A percentile compares a stretch with the other conserved stretches of the same genome.
These are phyloP conservation scores for Camponotus fellah DNA, from an alignment of 2,888 invertebrate genomes.

Conservation along the genomic window DNA sequence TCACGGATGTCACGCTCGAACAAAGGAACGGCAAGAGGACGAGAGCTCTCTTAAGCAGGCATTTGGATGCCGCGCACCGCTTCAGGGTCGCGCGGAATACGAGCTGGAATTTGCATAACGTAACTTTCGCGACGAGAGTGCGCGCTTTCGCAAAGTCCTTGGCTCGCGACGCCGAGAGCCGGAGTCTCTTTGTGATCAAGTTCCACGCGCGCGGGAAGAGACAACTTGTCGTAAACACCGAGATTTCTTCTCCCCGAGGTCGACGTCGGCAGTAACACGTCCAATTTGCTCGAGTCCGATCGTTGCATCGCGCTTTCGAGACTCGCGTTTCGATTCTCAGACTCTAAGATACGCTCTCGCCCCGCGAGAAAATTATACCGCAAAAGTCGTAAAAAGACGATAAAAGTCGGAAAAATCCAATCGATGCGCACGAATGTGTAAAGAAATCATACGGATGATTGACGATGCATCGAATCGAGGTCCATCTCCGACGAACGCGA, in stretches of 20 bases:
- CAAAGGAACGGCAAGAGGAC: conserved; percentile 63
- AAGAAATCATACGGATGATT: conserved; percentile 10
- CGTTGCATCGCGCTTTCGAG: background rate
- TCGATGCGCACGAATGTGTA: conserved; percentile 1
- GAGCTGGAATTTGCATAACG: conserved; percentile 56
- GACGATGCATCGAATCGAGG: conserved; percentile 18
- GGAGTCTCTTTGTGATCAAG: conserved; percentile 37
- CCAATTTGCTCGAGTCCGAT: conserved; percentile 5
- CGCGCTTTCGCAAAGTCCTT: conserved; percentile 45
- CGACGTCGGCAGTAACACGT: conserved; percentile 19
- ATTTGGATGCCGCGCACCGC: conserved; percentile 67
- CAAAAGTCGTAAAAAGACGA: background rate
- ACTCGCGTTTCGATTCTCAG: background rate
- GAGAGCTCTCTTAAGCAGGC: conserved; percentile 65
- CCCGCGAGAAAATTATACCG: background rate
- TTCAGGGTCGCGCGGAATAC: conserved; percentile 55
- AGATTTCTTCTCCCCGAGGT: conserved; percentile 39
- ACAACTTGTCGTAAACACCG: conserved; percentile 27
- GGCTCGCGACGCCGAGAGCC: conserved; percentile 28
- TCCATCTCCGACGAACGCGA: conserved; percentile 13
- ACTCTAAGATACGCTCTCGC: background rate
- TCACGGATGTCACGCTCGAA: conserved; percentile 68
- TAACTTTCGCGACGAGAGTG: conserved; percentile 49
- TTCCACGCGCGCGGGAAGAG: conserved; percentile 18
- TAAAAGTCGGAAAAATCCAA: background rate